These are phyloP conservation scores for Polyommatus icarus DNA, from an alignment of 2,888 invertebrate species.

Conservation along the genomic window DNA sequence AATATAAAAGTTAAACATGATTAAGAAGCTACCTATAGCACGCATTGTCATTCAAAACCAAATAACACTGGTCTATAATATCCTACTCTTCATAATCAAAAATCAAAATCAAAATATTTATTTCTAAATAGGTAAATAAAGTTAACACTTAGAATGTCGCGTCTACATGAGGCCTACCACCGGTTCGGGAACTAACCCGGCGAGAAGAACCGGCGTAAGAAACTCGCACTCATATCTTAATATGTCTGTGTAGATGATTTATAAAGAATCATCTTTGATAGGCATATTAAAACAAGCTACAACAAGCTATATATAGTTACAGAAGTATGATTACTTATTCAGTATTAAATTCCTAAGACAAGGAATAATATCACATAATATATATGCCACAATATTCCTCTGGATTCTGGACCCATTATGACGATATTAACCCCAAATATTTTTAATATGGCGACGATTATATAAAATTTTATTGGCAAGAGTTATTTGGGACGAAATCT, in stretches of 20 bases:
- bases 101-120: too few species aligned
- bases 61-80: too few species aligned
- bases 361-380: background rate
- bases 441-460: constrained; percentile 1
- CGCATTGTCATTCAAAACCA: too few species aligned
- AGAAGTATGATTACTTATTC: background rate
- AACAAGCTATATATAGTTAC: background rate
- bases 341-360: background rate
- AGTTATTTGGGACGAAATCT: constrained; percentile 27
- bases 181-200: too few species aligned
- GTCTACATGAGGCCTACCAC: too few species aligned
- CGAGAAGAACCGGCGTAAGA: too few species aligned
- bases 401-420: background rate
- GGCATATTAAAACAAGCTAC: background rate
- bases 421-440: constrained; percentile 10
- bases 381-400: background rate
- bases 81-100: too few species aligned
- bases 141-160: too few species aligned
- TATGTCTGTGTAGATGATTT: background rate
- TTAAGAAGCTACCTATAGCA: too few species aligned
- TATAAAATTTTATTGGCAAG: background rate
- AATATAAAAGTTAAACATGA: too few species aligned
- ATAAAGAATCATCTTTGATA: background rate
- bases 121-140: too few species aligned
- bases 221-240: too few species aligned